A percentile compares a stretch with the other conserved stretches of the same genome.
Evolutionary conservation across 2,797 vertebrate genomes (phyloP).

Genomic region (Microctenopoma stevenorrisi): DNA sequence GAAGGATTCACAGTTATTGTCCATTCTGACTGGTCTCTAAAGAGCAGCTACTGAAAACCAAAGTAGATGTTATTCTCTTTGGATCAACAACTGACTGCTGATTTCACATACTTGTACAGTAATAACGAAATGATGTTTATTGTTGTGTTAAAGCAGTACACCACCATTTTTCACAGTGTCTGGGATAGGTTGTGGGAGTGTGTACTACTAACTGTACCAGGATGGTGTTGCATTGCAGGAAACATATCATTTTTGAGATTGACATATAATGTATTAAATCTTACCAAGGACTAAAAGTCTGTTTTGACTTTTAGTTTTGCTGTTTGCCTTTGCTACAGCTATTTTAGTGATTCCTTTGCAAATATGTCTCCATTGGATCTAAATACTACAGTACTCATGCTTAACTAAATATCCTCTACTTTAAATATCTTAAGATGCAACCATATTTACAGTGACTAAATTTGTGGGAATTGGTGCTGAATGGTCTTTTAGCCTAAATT

Average conservation of each 20-base stretch:
- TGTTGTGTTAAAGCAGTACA: slow-evolving; percentile 15
- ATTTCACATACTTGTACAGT: slow-evolving; percentile 2
- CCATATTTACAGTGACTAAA: slow-evolving; percentile 6
- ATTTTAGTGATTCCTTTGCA: slow-evolving; percentile 10
- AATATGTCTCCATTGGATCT: not conserved
- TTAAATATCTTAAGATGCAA: slow-evolving; percentile 23
- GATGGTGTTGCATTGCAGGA: slow-evolving; percentile 2
- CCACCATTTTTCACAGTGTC: not conserved
- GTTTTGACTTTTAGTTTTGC: too few relatives aligned
- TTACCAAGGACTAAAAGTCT: slow-evolving; percentile 3
- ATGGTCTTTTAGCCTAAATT: slow-evolving; percentile 55
- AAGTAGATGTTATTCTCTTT: slow-evolving; percentile 22
- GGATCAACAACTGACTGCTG: slow-evolving; percentile 6
- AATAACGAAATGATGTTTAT: slow-evolving; percentile 3
- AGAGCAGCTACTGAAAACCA: slow-evolving; percentile 20
- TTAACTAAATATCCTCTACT: not conserved
- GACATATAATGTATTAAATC: not conserved
- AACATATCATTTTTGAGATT: slow-evolving; percentile 25
- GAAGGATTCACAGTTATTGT: slow-evolving; percentile 22
- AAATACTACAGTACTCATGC: not conserved
- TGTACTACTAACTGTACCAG: not conserved
- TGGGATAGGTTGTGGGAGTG: not conserved
- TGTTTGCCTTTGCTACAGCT: not conserved
- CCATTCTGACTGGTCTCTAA: slow-evolving; percentile 13
- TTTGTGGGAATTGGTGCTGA: slow-evolving; percentile 38